Percentiles rank a stretch among this genome's conserved stretches.
phyloP scores from a whole-genome alignment of 2,113 vertebrate species.

The Sturnus vulgaris region DNA sequence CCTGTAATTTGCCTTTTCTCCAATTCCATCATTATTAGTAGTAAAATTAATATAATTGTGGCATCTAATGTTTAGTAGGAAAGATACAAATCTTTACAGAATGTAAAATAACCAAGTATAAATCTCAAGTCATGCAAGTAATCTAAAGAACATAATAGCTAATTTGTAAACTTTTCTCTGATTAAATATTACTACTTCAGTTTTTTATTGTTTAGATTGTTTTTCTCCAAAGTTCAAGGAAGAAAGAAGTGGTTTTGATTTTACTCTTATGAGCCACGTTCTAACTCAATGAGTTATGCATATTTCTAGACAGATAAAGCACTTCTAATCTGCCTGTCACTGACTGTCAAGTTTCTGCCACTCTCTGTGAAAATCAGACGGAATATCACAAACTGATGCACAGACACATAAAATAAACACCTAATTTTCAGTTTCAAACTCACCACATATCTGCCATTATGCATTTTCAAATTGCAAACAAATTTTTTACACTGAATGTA shows the following conservation, averaged over 20 bases:
- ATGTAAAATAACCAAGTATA: neutral
- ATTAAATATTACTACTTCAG: neutral
- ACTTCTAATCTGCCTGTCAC: neutral
- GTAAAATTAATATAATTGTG: neutral
- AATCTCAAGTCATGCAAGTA: neutral
- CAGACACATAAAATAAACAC: neutral
- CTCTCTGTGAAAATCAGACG: neutral
- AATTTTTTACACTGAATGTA: neutral
- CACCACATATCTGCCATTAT: neutral
- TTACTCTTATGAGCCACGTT: neutral
- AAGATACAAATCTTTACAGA: neutral
- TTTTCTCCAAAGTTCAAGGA: neutral
- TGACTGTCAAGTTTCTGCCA: neutral
- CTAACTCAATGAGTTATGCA: neutral
- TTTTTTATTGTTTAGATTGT: neutral
- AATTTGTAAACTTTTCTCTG: neutral
- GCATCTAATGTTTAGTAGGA: neutral
- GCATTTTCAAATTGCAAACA: neutral
- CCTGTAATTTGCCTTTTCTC: neutral
- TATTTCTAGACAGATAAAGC: neutral
- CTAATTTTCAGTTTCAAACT: neutral
- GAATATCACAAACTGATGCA: neutral
- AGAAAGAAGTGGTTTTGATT: neutral
- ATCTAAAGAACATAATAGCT: neutral
- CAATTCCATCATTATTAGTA: neutral